phyloP scores from a whole-genome alignment of 2,113 vertebrate genomes.

The Syngnathoides biaculeatus region DNA sequence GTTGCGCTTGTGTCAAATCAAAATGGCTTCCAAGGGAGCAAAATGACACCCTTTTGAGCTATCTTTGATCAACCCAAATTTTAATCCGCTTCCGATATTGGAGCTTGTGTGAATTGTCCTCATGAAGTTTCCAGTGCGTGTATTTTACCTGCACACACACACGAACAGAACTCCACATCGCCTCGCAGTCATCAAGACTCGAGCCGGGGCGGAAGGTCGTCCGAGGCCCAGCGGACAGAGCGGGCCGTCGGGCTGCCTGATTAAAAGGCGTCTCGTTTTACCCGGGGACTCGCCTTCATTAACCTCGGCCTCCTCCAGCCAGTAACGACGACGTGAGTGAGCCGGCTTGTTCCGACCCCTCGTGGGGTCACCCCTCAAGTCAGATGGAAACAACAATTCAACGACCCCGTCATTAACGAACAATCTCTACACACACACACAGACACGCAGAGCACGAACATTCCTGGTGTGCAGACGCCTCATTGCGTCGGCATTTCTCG shows the following conservation, averaged over 20 bases:
- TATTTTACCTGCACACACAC: neutral
- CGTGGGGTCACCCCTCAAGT: conserved; percentile 75
- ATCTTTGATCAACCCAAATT: no score
- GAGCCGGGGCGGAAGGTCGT: conserved; percentile 37
- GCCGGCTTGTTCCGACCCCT: conserved; percentile 60
- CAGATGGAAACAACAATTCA: conserved; percentile 69
- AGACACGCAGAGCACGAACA: conserved; percentile 28
- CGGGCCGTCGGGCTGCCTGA: conserved; percentile 38
- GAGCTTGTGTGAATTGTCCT: neutral
- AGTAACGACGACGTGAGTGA: conserved; percentile 78
- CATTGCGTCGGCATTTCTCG: conserved; percentile 41
- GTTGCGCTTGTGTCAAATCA: no score
- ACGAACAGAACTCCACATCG: neutral
- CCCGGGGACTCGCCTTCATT: conserved; percentile 76
- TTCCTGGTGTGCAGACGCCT: conserved; percentile 68
- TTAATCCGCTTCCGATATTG: no score
- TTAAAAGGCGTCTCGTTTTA: conserved; percentile 69
- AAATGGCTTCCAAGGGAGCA: no score
- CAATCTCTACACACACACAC: conserved; percentile 8
- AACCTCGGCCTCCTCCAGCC: conserved; percentile 68
- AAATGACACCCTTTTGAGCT: no score
- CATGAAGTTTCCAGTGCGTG: neutral
- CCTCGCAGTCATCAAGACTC: conserved; percentile 4
- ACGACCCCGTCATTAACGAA: conserved; percentile 41
- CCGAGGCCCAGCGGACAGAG: conserved; percentile 28